Evolutionary conservation across 2,888 invertebrate species (phyloP).

Genomic region (Cyclophora albipunctata): DNA sequence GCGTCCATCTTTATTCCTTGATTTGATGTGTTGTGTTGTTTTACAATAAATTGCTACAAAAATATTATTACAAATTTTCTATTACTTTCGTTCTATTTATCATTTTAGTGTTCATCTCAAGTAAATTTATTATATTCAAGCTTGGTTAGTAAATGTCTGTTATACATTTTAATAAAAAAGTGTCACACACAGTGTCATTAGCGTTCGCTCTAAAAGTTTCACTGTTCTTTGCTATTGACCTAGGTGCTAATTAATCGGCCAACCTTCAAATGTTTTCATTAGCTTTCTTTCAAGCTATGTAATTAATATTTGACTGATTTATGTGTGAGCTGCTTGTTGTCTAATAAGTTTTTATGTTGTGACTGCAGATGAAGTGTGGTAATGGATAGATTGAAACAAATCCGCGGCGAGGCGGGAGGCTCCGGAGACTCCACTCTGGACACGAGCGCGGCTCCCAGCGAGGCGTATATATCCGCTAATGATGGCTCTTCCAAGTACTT

Average conservation of each 20-base stretch:
- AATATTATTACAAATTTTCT: slow-evolving; percentile 19
- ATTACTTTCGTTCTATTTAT: slow-evolving; percentile 16
- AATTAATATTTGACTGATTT: slow-evolving; percentile 18
- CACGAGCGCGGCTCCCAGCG: slow-evolving; percentile 52
- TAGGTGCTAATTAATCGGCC: slow-evolving; percentile 60
- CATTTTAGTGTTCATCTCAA: slow-evolving; percentile 3
- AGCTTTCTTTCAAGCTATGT: slow-evolving; percentile 35
- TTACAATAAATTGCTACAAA: slow-evolving; percentile 47
- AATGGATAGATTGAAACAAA: slow-evolving; percentile 69
- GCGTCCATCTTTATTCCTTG: slow-evolving; percentile 74
- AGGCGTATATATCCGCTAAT: slow-evolving; percentile 61
- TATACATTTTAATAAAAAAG: slow-evolving; percentile 25
- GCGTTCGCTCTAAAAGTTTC: slow-evolving; percentile 66
- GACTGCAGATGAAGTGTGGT: slow-evolving; percentile 65
- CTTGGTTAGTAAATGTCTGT: slow-evolving; percentile 30
- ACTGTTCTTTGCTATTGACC: slow-evolving; percentile 67
- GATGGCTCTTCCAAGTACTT: slow-evolving; percentile 63
- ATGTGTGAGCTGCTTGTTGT: slow-evolving; percentile 17
- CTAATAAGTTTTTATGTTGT: slow-evolving; percentile 34
- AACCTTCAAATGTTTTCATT: slow-evolving; percentile 57
- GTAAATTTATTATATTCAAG: slow-evolving; percentile 22
- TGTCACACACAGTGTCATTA: slow-evolving; percentile 61
- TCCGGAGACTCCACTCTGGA: slow-evolving; percentile 58
- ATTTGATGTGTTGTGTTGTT: slow-evolving; percentile 72
- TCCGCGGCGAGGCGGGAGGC: slow-evolving; percentile 54